These are phyloP conservation scores for Gymnoscelis rufifasciata DNA, from an alignment of 2,888 invertebrate genomes.

Conservation along the genomic window DNA sequence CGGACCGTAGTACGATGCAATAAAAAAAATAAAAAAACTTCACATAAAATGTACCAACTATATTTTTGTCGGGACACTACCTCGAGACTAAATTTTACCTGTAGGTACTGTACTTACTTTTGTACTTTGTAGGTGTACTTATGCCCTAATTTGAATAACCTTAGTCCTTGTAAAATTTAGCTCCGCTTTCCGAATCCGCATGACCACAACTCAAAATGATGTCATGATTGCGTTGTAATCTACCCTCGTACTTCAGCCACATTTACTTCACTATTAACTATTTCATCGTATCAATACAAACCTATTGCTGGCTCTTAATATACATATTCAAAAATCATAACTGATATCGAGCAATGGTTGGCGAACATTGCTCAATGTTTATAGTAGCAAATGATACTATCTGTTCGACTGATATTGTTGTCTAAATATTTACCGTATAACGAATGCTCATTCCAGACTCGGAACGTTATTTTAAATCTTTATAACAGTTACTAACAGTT, in stretches of 20 bases:
- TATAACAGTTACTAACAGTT: slow-evolving; percentile 22
- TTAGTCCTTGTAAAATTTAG: slow-evolving; percentile 14
- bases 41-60: no score
- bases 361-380: neutral
- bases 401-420: slow-evolving; percentile 66
- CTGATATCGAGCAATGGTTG: slow-evolving; percentile 35
- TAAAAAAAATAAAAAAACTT: no score
- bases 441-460: slow-evolving; percentile 50
- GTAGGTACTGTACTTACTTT: no score
- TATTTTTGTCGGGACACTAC: no score
- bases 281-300: slow-evolving; percentile 19
- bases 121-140: no score
- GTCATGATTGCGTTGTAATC: slow-evolving; percentile 72
- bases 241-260: slow-evolving; percentile 44
- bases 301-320: slow-evolving; percentile 36
- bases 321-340: neutral
- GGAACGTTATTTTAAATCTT: slow-evolving; percentile 42
- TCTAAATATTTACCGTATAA: slow-evolving; percentile 68
- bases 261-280: slow-evolving; percentile 22
- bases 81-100: no score
- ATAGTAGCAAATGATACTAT: slow-evolving; percentile 41
- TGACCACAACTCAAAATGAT: slow-evolving; percentile 66
- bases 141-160: no score
- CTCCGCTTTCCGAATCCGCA: slow-evolving; percentile 48
- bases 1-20: no score